Percentiles rank a stretch among this genome's conserved stretches.
phyloP scores from a whole-genome alignment of 2,797 vertebrate species.

The Channa striata region DNA sequence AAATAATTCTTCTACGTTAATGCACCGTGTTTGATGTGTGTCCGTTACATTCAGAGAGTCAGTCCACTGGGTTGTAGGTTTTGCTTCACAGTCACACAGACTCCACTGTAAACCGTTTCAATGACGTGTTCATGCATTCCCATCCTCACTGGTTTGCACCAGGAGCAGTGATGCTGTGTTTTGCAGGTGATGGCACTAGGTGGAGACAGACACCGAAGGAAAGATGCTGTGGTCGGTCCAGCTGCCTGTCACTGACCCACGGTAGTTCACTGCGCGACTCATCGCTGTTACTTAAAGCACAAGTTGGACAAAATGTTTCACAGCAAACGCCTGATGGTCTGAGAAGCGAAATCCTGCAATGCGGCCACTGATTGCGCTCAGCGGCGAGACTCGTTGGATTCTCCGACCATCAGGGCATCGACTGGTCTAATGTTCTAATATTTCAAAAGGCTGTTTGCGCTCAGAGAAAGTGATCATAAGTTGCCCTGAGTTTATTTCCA shows the following conservation, averaged over 20 bases:
- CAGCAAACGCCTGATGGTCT: not conserved
- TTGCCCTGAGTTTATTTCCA: not conserved
- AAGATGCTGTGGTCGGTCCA: not conserved
- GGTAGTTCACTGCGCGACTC: not conserved
- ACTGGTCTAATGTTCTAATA: not conserved
- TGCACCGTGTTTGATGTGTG: no score
- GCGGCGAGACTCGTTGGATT: not conserved
- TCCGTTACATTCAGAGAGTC: not conserved
- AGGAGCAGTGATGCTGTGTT: not conserved
- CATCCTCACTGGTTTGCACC: slow-evolving; percentile 2
- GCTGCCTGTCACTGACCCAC: not conserved
- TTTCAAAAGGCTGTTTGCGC: not conserved
- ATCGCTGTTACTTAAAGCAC: not conserved
- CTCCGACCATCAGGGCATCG: not conserved
- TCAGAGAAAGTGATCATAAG: not conserved
- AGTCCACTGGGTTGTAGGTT: slow-evolving; percentile 7
- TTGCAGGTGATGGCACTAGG: slow-evolving; percentile 41
- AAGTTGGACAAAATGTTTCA: not conserved
- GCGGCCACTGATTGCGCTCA: not conserved
- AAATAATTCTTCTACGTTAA: no score
- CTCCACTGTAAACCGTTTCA: not conserved
- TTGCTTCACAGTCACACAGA: not conserved
- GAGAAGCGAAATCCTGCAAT: not conserved
- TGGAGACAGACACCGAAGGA: slow-evolving; percentile 58
- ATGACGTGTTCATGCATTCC: slow-evolving; percentile 1